These are phyloP conservation scores for Macquaria australasica DNA, from an alignment of 2,113 vertebrate genomes.

Conservation along the genomic window DNA sequence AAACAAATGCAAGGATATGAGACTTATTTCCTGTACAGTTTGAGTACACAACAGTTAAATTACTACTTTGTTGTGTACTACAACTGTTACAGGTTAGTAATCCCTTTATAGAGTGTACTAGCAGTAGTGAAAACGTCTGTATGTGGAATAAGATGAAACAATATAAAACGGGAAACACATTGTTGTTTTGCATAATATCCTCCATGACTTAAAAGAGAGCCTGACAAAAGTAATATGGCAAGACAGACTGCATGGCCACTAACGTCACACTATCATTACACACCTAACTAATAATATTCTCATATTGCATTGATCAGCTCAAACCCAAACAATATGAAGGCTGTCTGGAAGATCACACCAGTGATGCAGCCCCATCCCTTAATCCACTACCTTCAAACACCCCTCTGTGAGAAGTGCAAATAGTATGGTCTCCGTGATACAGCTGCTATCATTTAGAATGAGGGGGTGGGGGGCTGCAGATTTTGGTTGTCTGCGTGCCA, in stretches of 20 bases:
- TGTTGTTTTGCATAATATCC: conserved; percentile 69
- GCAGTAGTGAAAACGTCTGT: conserved; percentile 38
- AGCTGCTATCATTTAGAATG: conserved; percentile 75
- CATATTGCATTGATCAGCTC: conserved; percentile 67
- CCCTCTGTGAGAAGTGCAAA: conserved; percentile 37
- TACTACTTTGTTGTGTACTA: conserved; percentile 28
- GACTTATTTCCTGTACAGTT: conserved; percentile 30
- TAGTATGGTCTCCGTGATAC: conserved; percentile 51
- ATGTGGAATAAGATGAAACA: conserved; percentile 34
- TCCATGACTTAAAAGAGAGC: conserved; percentile 33
- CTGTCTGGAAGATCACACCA: conserved; percentile 45
- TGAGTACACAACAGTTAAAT: conserved; percentile 31
- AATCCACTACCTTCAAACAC: conserved; percentile 37
- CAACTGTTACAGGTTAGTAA: conserved; percentile 59
- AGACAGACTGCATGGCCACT: conserved; percentile 40
- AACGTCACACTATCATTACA: conserved; percentile 47
- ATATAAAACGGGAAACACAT: conserved; percentile 43
- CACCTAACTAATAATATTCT: conserved; percentile 55
- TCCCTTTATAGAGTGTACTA: conserved; percentile 46
- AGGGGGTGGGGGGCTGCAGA: conserved; percentile 40
- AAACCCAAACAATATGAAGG: conserved; percentile 41
- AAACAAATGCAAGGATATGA: conserved; percentile 9
- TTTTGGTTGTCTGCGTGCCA: conserved; percentile 58
- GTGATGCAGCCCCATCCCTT: conserved; percentile 13
- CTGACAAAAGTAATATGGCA: conserved; percentile 51